A percentile compares a stretch with the other conserved stretches of the same genome.
Conservation (phyloP, 2,113 vertebrate genomes). For the Macroglossus sobrinus region DNA sequence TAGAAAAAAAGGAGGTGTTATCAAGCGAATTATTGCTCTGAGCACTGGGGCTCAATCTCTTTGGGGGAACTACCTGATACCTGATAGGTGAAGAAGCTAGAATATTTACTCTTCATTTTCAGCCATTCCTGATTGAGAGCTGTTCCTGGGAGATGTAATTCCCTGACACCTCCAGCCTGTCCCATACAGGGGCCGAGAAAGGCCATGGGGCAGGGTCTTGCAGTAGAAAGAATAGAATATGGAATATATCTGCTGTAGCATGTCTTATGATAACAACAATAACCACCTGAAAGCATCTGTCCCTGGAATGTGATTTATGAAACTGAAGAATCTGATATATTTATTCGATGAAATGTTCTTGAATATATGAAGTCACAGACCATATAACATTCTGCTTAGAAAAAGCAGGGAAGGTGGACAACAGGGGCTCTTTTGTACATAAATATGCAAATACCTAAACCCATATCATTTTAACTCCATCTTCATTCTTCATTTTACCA, state of each 20-base stretch:
- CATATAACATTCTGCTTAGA: background rate
- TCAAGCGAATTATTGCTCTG: background rate
- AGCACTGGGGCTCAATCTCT: background rate
- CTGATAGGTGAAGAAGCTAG: background rate
- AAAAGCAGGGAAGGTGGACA: background rate
- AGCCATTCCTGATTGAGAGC: background rate
- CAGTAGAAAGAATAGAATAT: background rate
- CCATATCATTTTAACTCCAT: background rate
- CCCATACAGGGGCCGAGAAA: background rate
- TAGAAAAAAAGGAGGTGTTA: background rate
- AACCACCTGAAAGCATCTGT: background rate
- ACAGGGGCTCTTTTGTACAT: background rate
- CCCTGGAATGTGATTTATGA: background rate
- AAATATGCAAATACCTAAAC: background rate
- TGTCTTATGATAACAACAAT: background rate
- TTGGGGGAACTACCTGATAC: background rate
- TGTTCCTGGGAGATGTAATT: background rate
- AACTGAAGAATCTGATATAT: background rate
- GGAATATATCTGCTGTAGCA: background rate
- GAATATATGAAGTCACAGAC: background rate
- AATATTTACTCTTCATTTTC: background rate
- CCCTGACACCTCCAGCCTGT: background rate
- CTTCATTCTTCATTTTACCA: background rate
- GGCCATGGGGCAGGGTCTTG: no score
- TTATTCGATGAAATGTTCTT: background rate